phyloP scores from a whole-genome alignment of 1,140 invertebrate genomes.

The Ips typographus region DNA sequence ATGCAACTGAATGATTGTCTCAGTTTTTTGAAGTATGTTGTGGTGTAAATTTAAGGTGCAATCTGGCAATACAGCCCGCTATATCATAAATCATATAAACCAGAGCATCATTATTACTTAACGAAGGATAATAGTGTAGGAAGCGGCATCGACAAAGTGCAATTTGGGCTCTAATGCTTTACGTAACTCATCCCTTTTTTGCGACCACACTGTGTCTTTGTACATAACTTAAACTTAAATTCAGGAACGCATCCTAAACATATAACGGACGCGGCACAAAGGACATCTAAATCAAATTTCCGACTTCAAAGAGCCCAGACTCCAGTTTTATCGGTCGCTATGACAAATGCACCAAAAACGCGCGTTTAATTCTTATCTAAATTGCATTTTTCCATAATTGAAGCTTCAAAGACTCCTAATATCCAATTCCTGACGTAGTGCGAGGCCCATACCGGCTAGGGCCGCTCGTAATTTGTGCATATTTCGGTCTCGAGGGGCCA shows the following conservation, averaged over 20 bases:
- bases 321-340: neutral
- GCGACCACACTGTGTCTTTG: neutral
- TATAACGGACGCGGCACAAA: neutral
- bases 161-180: neutral
- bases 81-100: neutral
- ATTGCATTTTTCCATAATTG: constrained; percentile 29
- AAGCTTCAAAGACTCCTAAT: constrained; percentile 23
- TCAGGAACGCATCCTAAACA: neutral
- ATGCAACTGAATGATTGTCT: neutral
- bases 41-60: neutral
- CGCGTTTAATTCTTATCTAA: constrained; percentile 22
- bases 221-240: neutral
- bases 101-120: neutral
- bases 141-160: neutral
- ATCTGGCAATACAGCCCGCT: neutral
- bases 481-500: constrained; percentile 28
- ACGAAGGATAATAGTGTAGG: neutral
- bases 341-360: constrained; percentile 12
- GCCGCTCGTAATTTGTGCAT: constrained; percentile 32
- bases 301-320: neutral
- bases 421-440: constrained; percentile 17
- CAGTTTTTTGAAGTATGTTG: neutral
- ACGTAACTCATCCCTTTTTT: neutral
- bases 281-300: constrained; percentile 6
- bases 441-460: constrained; percentile 26